These are phyloP conservation scores for Octonoba sinensis DNA, from an alignment of 2,888 invertebrate species.

Conservation along the genomic window DNA sequence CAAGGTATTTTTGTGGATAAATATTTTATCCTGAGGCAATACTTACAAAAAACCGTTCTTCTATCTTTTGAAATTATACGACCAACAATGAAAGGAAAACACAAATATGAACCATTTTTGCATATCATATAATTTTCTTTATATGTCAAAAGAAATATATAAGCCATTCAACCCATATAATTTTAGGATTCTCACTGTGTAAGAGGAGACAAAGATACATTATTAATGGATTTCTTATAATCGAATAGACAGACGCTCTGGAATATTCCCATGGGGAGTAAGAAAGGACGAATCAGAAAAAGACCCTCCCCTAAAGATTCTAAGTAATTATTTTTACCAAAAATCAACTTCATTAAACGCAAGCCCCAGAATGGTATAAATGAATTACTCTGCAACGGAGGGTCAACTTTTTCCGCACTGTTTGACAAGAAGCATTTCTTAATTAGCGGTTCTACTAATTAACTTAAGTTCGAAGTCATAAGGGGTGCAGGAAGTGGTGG, in stretches of 20 bases:
- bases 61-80: too few relatives aligned
- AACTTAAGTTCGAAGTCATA: constrained; percentile 57
- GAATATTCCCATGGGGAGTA: constrained; percentile 1
- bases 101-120: too few relatives aligned
- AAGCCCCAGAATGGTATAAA: constrained; percentile 50
- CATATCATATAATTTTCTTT: too few relatives aligned
- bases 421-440: constrained; percentile 53
- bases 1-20: too few relatives aligned
- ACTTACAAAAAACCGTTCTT: too few relatives aligned
- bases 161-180: too few relatives aligned
- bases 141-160: too few relatives aligned
- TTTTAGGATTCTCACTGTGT: neutral
- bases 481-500: constrained; percentile 5
- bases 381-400: constrained; percentile 42
- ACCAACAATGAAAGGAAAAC: too few relatives aligned
- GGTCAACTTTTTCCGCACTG: constrained; percentile 61
- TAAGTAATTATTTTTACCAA: constrained; percentile 61
- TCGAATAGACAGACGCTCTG: constrained; percentile 16
- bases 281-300: constrained; percentile 1
- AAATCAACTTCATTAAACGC: constrained; percentile 62
- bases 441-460: constrained; percentile 58
- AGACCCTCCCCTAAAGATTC: constrained; percentile 14
- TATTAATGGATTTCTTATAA: constrained; percentile 50
- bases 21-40: too few relatives aligned
- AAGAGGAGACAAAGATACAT: constrained; percentile 21